These are phyloP conservation scores for Ploceus nigricollis DNA, from an alignment of 2,113 vertebrate genomes.

Conservation along the genomic window DNA sequence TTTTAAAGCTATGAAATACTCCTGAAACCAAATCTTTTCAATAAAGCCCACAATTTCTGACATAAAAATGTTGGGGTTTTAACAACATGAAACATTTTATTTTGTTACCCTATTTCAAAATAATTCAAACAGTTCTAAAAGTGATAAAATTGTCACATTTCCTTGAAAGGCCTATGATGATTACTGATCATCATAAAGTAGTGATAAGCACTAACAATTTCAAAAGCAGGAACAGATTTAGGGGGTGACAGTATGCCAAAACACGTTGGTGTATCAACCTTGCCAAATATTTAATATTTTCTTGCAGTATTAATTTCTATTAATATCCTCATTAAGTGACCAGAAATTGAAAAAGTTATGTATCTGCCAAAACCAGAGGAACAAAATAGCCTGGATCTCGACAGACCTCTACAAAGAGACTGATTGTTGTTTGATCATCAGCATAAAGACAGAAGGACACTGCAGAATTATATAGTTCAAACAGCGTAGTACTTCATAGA, in stretches of 20 bases:
- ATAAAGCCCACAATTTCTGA: not conserved
- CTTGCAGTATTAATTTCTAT: not conserved
- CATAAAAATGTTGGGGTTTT: not conserved
- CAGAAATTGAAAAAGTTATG: not conserved
- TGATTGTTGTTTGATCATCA: not conserved
- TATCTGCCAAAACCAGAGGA: not conserved
- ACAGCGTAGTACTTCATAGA: not conserved
- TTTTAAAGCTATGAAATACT: not conserved
- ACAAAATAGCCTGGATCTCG: not conserved
- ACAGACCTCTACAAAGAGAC: not conserved
- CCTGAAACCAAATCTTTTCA: not conserved
- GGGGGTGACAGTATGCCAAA: not conserved
- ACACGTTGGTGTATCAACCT: not conserved
- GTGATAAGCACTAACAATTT: not conserved
- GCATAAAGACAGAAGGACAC: not conserved
- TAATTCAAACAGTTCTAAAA: not conserved
- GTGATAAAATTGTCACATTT: not conserved
- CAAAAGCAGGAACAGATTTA: not conserved
- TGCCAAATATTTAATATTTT: not conserved
- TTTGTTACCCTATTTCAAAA: not conserved
- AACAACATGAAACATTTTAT: not conserved
- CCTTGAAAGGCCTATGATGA: not conserved
- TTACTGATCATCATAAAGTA: not conserved
- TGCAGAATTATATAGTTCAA: not conserved
- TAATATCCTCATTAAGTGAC: not conserved